phyloP scores from a whole-genome alignment of 2,888 invertebrate genomes.

The Tholera decimalis region DNA sequence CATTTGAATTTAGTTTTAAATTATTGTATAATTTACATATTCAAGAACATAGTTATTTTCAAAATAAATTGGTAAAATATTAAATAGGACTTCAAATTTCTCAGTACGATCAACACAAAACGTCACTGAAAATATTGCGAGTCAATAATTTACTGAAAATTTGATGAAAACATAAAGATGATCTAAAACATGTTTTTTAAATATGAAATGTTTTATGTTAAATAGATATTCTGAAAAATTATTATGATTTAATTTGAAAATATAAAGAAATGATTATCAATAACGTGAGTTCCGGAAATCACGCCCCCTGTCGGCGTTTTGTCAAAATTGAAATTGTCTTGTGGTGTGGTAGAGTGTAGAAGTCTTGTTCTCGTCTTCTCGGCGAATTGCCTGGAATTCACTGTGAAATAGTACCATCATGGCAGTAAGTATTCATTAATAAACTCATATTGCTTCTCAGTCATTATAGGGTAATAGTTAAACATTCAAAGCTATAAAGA shows the following conservation, averaged over 20 bases:
- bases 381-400: slow-evolving; percentile 79
- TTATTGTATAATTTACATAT: not conserved
- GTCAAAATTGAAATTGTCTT: slow-evolving; percentile 81
- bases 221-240: not conserved
- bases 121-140: slow-evolving; percentile 40
- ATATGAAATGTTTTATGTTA: not conserved
- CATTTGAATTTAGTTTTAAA: not conserved
- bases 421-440: slow-evolving; percentile 81
- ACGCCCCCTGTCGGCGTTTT: slow-evolving; percentile 80
- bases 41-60: not conserved
- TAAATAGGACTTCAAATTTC: slow-evolving; percentile 12
- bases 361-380: slow-evolving; percentile 72
- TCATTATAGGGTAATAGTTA: slow-evolving; percentile 17
- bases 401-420: slow-evolving; percentile 78
- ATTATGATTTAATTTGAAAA: not conserved
- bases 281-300: slow-evolving; percentile 79
- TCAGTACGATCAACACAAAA: slow-evolving; percentile 11
- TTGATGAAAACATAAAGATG: accelerated
- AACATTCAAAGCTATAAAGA: slow-evolving; percentile 43
- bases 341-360: slow-evolving; percentile 81
- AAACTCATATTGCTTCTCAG: slow-evolving; percentile 30
- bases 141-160: slow-evolving; percentile 13
- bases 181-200: not conserved
- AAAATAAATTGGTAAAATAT: not conserved
- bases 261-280: slow-evolving; percentile 69